Conservation (phyloP, 2,797 vertebrate species). For the Xenops minutus region DNA sequence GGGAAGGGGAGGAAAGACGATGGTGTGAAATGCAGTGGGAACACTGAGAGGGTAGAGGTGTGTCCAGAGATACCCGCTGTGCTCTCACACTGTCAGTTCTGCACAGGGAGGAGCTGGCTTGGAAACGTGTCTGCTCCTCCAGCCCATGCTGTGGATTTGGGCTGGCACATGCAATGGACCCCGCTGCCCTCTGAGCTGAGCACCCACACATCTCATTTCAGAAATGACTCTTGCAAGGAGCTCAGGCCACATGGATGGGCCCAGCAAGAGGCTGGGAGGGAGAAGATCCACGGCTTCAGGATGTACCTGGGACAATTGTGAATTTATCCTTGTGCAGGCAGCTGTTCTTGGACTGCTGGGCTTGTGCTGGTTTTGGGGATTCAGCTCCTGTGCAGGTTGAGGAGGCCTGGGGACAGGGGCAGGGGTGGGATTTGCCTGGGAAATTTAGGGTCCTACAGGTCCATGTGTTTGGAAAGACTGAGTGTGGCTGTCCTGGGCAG, state of each 20-base stretch:
- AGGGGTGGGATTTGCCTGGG: rapidly evolving
- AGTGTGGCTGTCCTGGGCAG: neutral
- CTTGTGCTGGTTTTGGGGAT: neutral
- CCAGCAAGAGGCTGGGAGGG: neutral
- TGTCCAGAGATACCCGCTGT: rapidly evolving
- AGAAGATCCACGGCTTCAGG: neutral
- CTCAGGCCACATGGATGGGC: rapidly evolving
- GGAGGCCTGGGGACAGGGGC: too few relatives aligned
- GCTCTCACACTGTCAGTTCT: neutral
- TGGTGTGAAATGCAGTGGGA: rapidly evolving
- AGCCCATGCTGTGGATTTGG: neutral
- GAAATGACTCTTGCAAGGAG: neutral
- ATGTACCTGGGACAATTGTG: neutral
- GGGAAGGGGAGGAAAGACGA: neutral
- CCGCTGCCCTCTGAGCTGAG: neutral
- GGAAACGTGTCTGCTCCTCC: neutral
- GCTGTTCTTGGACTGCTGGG: neutral
- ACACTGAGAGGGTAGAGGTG: neutral
- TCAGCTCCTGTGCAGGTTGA: neutral
- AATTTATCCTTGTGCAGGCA: neutral
- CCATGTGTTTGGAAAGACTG: neutral
- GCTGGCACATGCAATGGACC: neutral
- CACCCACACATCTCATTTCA: neutral
- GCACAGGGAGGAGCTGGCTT: neutral
- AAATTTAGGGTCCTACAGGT: neutral